phyloP scores from a whole-genome alignment of 2,113 vertebrate species.

The Phaetusa simplex region DNA sequence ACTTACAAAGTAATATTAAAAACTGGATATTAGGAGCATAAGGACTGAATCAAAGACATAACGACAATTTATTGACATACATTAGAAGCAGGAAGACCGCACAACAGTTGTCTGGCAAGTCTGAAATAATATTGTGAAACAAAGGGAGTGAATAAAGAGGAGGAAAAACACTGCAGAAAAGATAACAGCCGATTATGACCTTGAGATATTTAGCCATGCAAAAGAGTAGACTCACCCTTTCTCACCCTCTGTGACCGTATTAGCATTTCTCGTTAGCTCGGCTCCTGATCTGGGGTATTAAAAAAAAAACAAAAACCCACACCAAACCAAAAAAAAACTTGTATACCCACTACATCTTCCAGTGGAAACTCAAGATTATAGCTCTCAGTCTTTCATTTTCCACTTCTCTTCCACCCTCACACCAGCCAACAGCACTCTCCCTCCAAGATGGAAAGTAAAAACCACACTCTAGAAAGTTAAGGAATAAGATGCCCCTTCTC shows the following conservation, averaged over 20 bases:
- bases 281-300: neutral
- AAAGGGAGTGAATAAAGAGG: constrained; percentile 3
- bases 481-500: neutral
- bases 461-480: neutral
- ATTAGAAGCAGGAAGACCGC: neutral
- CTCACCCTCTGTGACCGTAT: neutral
- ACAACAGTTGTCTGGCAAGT: constrained; percentile 2
- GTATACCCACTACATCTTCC: neutral
- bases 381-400: neutral
- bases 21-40: neutral
- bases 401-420: neutral
- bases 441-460: neutral
- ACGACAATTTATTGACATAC: neutral
- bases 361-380: neutral
- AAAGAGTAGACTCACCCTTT: neutral
- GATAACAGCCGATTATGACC: neutral
- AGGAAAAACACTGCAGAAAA: neutral
- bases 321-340: too few species aligned
- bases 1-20: neutral
- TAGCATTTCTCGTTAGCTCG: neutral
- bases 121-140: constrained; percentile 19
- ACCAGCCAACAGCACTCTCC: neutral
- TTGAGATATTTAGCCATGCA: neutral
- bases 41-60: neutral
- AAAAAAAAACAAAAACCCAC: neutral